These are phyloP conservation scores for Micronycteris hirsuta DNA, from an alignment of 2,113 vertebrate genomes.

Conservation along the genomic window DNA sequence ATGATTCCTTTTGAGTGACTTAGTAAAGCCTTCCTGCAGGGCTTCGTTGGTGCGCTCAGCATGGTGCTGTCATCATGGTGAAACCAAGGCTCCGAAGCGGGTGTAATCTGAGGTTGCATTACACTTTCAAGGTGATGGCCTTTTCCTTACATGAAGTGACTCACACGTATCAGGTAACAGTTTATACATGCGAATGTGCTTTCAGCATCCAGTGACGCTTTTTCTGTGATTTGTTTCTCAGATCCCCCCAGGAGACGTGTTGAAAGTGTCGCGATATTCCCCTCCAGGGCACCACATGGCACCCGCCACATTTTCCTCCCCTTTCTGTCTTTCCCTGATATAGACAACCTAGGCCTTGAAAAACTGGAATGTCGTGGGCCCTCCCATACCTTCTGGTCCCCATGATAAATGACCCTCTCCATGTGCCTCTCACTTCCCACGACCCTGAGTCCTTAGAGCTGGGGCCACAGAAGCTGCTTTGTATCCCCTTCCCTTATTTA, in stretches of 20 bases:
- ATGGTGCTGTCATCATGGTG: neutral
- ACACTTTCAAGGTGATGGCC: neutral
- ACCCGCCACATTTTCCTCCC: neutral
- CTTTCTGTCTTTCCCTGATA: neutral
- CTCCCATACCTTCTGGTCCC: neutral
- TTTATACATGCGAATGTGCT: neutral
- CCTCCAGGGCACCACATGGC: neutral
- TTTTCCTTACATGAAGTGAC: neutral
- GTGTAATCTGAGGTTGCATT: neutral
- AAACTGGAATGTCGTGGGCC: neutral
- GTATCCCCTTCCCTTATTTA: neutral
- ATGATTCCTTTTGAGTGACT: neutral
- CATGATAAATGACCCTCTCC: neutral
- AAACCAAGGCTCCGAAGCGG: neutral
- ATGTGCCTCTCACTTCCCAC: neutral
- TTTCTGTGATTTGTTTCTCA: neutral
- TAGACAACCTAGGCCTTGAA: neutral
- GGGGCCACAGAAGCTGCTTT: neutral
- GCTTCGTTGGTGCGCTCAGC: neutral
- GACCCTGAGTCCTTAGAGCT: neutral
- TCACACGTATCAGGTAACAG: neutral
- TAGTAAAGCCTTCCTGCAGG: neutral
- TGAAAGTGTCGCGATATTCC: no score
- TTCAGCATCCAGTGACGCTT: neutral
- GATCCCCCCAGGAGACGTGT: neutral